Evolutionary conservation across 2,888 invertebrate species (phyloP).

Genomic region (Apotomis betuletana): DNA sequence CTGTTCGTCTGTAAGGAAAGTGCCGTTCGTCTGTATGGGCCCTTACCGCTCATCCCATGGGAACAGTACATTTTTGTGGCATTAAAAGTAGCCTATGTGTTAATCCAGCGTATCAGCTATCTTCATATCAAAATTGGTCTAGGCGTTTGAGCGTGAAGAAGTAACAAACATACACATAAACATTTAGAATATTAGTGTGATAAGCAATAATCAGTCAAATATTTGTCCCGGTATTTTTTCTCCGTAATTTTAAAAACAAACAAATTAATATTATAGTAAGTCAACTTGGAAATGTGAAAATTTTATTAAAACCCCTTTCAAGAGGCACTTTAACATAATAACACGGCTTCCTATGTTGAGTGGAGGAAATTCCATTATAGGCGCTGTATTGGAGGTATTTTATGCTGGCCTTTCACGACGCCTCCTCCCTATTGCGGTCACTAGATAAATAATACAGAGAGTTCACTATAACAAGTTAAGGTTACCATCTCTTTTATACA

Average conservation of each 20-base stretch:
- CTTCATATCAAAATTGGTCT: too few relatives aligned
- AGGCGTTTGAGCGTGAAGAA: too few relatives aligned
- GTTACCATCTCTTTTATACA: too few relatives aligned
- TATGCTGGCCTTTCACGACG: slow-evolving; percentile 31
- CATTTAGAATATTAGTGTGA: too few relatives aligned
- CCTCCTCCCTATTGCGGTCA: neutral
- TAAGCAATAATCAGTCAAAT: too few relatives aligned
- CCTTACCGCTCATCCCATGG: too few relatives aligned
- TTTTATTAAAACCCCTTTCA: slow-evolving; percentile 42
- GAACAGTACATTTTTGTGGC: too few relatives aligned
- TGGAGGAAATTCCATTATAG: slow-evolving; percentile 46
- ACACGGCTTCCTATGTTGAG: slow-evolving; percentile 43
- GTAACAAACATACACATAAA: too few relatives aligned
- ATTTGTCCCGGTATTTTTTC: neutral
- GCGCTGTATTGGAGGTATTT: slow-evolving; percentile 35
- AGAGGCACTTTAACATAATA: slow-evolving; percentile 43
- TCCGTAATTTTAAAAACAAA: neutral
- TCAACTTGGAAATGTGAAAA: slow-evolving; percentile 34
- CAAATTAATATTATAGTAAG: neutral
- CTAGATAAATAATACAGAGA: neutral
- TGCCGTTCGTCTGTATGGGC: too few relatives aligned
- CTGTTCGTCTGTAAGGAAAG: too few relatives aligned
- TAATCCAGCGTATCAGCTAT: too few relatives aligned
- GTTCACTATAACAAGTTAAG: neutral
- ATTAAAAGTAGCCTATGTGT: too few relatives aligned